Evolutionary conservation across 2,888 invertebrate genomes (phyloP).

Genomic region (Apantesis nais): DNA sequence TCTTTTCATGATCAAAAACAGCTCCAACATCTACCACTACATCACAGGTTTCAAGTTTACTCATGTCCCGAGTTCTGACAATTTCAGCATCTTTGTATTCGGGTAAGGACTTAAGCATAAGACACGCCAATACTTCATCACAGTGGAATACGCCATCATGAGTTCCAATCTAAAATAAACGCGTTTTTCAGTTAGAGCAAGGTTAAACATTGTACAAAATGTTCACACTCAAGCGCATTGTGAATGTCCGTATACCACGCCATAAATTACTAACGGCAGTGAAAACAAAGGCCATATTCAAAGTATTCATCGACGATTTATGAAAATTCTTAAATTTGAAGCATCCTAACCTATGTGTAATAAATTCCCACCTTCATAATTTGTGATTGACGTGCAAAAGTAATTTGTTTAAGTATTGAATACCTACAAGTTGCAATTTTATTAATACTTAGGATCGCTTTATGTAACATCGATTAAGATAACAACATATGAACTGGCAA

Average conservation of each 20-base stretch:
- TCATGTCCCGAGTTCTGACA: slow-evolving; percentile 87
- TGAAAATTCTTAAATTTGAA: background rate
- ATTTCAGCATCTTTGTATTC: slow-evolving; percentile 93
- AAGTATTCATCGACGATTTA: background rate
- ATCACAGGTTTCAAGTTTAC: slow-evolving; percentile 92
- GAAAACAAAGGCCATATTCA: background rate
- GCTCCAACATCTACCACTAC: slow-evolving; percentile 98
- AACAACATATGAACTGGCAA: background rate
- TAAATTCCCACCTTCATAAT: slow-evolving; percentile 17
- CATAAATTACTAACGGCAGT: background rate
- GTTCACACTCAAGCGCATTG: background rate
- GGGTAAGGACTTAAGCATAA: slow-evolving; percentile 93
- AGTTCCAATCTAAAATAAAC: slow-evolving; percentile 86
- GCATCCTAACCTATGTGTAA: background rate
- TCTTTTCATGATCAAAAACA: slow-evolving; percentile 90
- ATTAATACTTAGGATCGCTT: background rate
- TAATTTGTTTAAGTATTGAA: background rate
- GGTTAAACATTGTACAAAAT: background rate
- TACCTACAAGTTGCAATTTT: background rate
- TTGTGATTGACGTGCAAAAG: background rate
- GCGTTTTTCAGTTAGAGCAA: background rate
- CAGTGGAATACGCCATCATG: slow-evolving; percentile 96
- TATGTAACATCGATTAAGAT: slow-evolving; percentile 6
- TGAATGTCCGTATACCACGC: background rate
- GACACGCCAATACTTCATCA: slow-evolving; percentile 98